These are phyloP conservation scores for Autographa gamma DNA, from an alignment of 2,888 invertebrate genomes.

Conservation along the genomic window DNA sequence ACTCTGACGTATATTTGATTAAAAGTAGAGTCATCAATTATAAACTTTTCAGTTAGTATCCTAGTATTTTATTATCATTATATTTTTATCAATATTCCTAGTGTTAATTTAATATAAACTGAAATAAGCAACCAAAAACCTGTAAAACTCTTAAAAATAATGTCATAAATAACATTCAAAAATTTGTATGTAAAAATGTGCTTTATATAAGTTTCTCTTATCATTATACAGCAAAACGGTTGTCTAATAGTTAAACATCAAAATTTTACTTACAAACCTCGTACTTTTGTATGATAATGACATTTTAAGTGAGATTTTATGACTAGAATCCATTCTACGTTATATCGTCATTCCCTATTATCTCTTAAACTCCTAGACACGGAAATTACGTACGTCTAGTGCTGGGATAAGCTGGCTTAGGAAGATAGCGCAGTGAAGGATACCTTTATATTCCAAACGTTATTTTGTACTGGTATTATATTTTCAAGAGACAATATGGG, in stretches of 20 bases:
- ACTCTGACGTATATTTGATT: background rate
- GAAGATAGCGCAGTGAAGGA: background rate
- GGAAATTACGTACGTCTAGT: conserved; percentile 8
- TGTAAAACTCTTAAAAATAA: too few species aligned
- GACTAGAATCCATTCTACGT: background rate
- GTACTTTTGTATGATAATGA: background rate
- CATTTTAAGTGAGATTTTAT: background rate
- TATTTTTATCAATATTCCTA: background rate
- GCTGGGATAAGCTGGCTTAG: background rate
- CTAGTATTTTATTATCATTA: background rate
- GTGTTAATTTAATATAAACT: too few species aligned
- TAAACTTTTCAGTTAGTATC: background rate
- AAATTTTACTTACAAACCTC: too few species aligned
- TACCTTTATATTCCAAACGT: background rate
- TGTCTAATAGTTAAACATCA: too few species aligned
- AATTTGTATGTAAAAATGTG: too few species aligned
- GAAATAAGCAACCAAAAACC: too few species aligned
- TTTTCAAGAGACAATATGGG: background rate
- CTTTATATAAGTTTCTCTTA: too few species aligned
- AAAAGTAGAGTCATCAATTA: background rate
- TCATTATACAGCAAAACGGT: too few species aligned
- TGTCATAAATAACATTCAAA: too few species aligned
- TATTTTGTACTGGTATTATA: background rate
- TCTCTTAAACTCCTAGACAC: conserved; percentile 2
- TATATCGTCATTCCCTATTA: background rate